phyloP scores from a whole-genome alignment of 2,797 vertebrate genomes.

The Ibycter americanus region DNA sequence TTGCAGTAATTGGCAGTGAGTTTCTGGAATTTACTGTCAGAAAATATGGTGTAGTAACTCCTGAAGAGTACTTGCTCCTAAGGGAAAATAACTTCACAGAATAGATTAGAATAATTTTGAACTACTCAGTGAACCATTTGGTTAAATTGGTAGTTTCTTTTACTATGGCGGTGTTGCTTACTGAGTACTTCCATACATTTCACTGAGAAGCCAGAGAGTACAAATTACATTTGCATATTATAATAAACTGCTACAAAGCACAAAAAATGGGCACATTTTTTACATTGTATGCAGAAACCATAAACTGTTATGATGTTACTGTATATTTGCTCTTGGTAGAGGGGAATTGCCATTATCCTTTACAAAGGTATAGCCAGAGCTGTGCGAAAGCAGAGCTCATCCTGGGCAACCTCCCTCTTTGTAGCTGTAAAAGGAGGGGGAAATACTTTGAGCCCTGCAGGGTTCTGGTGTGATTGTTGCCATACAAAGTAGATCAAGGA shows the following conservation, averaged over 20 bases:
- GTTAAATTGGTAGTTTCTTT: not conserved
- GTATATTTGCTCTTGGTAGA: not conserved
- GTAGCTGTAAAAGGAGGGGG: not conserved
- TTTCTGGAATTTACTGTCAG: slow-evolving; percentile 38
- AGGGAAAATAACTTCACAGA: slow-evolving; percentile 15
- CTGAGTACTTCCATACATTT: not conserved
- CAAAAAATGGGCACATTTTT: not conserved
- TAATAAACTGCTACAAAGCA: not conserved
- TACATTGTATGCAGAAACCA: not conserved
- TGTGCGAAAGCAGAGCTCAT: not conserved
- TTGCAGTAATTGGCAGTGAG: slow-evolving; percentile 39
- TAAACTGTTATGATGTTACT: not conserved
- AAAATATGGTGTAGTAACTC: slow-evolving; percentile 27
- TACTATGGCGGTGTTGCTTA: not conserved
- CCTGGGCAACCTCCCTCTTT: not conserved
- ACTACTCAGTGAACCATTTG: not conserved
- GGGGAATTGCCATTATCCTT: not conserved
- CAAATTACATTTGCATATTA: not conserved
- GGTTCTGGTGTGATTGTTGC: not conserved
- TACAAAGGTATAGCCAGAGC: not conserved
- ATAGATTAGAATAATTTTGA: slow-evolving; percentile 24
- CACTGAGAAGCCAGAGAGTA: not conserved
- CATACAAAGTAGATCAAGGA: not conserved
- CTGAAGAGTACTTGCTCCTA: not conserved
- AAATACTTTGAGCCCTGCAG: not conserved